Base-by-base conservation (phyloP, 2,888 invertebrate genomes). In the Petrolisthes cinctipes region DNA sequence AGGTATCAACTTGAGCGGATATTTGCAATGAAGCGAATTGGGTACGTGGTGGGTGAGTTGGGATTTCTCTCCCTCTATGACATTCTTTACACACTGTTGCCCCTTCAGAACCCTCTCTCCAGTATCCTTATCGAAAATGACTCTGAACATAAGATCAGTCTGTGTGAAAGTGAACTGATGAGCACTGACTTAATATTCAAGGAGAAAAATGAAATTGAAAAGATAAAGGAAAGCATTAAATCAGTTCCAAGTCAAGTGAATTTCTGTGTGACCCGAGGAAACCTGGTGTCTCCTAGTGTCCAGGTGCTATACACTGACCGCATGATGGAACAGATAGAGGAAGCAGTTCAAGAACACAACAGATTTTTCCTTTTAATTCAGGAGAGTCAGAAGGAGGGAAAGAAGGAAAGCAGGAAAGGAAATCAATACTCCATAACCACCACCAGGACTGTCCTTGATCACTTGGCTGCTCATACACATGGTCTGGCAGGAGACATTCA, bases 61-160 rank as follows among this genome's bases (percentile, higher is more conserved):
- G 89, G 89, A n/a, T 89, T 89, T 79, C 51, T 89, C 54, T 89
- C 89, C 37, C 53, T 89, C n/a, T 86, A 86, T 84, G 89, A 89
- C 68, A n/a, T 89, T 11, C 76, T 88, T 1, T 88, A 81, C 61
- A 81, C 51, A n/a, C n/a, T 88, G 61, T 84, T 88, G 23, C 61
- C 54, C 6, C 76, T 88, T 14, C 87, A 80, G 17, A 88, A 88
- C 80, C 87, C 87, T 73, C 78, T 88, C 4, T 88, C 87, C 14
- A 88, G 87, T 37, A 84, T 88, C n/a, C 61, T 88, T 5, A 75
- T 88, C 23, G 84, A 88, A 37, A 88, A 81, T 81, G 83, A 88
- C 17, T 51, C 66, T 4, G 66, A 81, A 20, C 51, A 53, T 20
- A 88, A 73, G 73, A 54, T 88, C 20, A 88, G 80, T 53, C 56